Evolutionary conservation across 2,888 invertebrate species (phyloP).

Genomic region (Lamellibrachia columna): DNA sequence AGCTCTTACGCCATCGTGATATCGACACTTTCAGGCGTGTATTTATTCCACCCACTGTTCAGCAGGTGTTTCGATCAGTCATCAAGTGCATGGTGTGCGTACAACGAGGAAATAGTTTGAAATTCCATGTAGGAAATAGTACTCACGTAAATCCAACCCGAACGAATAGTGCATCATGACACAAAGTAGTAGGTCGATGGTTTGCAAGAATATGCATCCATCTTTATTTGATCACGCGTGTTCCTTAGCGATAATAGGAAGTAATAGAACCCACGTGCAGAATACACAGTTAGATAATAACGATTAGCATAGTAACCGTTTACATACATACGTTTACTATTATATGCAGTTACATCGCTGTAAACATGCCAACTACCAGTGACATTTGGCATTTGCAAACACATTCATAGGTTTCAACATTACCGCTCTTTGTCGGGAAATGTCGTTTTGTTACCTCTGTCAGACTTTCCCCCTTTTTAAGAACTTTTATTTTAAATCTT

Average conservation of each 20-base stretch:
- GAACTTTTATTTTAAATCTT: too few species aligned
- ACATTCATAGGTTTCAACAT: not conserved
- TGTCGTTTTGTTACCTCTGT: too few species aligned
- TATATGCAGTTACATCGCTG: not conserved
- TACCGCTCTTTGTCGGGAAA: too few species aligned
- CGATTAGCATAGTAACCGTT: not conserved
- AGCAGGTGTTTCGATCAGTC: not conserved
- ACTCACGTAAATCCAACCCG: not conserved
- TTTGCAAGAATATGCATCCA: not conserved
- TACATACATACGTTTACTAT: not conserved
- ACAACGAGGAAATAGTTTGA: not conserved
- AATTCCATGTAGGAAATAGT: not conserved
- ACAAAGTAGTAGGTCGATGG: not conserved
- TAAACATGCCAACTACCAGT: not conserved
- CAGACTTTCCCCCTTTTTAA: too few species aligned
- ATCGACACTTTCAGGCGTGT: not conserved
- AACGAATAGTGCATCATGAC: not conserved
- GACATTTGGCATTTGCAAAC: not conserved
- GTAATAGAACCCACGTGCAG: not conserved
- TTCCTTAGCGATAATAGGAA: not conserved
- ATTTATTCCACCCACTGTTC: too few species aligned
- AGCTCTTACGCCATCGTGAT: not conserved
- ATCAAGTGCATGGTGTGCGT: not conserved
- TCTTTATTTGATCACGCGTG: not conserved
- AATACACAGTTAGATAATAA: not conserved